Conservation (phyloP, 2,888 invertebrate species). For the Cremastobaeus sp. region DNA sequence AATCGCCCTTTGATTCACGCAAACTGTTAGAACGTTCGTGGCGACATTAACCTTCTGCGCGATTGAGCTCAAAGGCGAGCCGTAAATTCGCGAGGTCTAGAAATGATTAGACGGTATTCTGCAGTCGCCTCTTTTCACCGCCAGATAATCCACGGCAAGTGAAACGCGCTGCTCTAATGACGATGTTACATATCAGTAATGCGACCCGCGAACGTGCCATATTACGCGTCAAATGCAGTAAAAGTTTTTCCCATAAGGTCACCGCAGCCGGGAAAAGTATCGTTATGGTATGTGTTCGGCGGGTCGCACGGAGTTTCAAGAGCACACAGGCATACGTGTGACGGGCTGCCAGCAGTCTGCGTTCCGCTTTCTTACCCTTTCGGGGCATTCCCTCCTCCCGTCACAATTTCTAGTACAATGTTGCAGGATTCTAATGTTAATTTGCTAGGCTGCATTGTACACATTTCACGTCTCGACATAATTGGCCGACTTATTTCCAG, state of each 20-base stretch:
- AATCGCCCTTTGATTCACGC: too few species aligned
- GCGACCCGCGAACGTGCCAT: constrained; percentile 3
- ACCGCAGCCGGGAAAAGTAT: constrained; percentile 55
- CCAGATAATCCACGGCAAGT: constrained; percentile 19
- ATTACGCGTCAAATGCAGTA: constrained; percentile 52
- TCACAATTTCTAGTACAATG: constrained; percentile 66
- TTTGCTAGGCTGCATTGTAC: constrained; percentile 43
- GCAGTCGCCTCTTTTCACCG: constrained; percentile 30
- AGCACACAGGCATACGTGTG: constrained; percentile 59
- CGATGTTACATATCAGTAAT: constrained; percentile 40
- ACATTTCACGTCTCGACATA: constrained; percentile 19
- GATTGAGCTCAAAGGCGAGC: constrained; percentile 9
- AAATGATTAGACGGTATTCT: constrained; percentile 22
- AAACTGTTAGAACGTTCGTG: constrained; percentile 24
- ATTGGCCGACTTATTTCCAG: constrained; percentile 41
- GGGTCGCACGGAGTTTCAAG: constrained; percentile 66
- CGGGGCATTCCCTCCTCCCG: constrained; percentile 69
- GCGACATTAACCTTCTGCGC: constrained; percentile 34
- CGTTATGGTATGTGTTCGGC: constrained; percentile 53
- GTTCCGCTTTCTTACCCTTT: constrained; percentile 78
- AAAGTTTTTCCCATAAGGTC: constrained; percentile 59
- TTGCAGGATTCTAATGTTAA: constrained; percentile 58
- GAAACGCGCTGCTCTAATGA: constrained; percentile 20
- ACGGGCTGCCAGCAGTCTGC: constrained; percentile 65
- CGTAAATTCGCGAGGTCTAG: constrained; percentile 22